These are phyloP conservation scores for Lycaon pictus DNA, from an alignment of 2,113 vertebrate species.

Conservation along the genomic window DNA sequence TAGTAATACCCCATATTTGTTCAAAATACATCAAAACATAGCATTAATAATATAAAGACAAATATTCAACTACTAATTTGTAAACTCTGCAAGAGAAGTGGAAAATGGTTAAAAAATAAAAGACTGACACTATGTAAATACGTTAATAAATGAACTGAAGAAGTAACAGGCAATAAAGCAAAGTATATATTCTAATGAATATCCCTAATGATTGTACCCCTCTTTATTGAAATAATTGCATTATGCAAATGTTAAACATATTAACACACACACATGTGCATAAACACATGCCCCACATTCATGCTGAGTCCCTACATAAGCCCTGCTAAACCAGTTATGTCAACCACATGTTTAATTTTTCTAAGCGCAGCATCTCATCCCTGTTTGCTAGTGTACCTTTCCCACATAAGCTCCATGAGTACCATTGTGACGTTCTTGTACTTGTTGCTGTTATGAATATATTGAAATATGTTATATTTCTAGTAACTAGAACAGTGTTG, in stretches of 20 bases:
- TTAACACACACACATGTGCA: not conserved
- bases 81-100: not conserved
- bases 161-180: not conserved
- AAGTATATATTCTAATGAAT: not conserved
- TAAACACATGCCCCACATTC: not conserved
- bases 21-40: not conserved
- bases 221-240: not conserved
- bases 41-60: not conserved
- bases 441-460: not conserved
- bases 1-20: not conserved
- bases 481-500: not conserved
- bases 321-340: not conserved
- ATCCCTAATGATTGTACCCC: not conserved
- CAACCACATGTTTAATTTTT: not conserved
- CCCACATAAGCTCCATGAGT: not conserved
- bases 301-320: not conserved
- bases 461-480: not conserved
- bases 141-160: not conserved
- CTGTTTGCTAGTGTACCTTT: not conserved
- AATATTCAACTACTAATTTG: not conserved
- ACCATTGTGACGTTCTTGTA: not conserved
- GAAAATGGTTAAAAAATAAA: not conserved
- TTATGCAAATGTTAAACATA: not conserved
- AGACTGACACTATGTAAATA: not conserved
- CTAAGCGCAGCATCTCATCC: not conserved